Conservation (phyloP, 2,797 vertebrate species). For the Harpagifer antarcticus region DNA sequence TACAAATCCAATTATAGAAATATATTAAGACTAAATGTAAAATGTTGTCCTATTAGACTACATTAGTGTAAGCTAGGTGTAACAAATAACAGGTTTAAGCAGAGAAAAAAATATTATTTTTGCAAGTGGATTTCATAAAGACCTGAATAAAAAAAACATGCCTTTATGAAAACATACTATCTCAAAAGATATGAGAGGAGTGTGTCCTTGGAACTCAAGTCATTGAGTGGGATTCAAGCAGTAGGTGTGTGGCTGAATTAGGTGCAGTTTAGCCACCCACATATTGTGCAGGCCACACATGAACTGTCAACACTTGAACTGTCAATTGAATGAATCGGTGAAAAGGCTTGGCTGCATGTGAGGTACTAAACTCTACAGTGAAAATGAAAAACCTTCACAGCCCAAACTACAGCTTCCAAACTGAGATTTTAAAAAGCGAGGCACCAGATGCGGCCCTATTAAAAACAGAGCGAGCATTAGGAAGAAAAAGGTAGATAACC, state of each 20-base stretch:
- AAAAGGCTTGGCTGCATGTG: conserved; percentile 19
- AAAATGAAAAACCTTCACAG: conserved; percentile 52
- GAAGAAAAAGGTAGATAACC: conserved; percentile 45
- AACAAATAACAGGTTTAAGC: background rate
- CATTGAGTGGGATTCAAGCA: background rate
- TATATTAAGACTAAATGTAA: background rate
- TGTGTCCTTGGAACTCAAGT: background rate
- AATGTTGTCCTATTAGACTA: too few relatives aligned
- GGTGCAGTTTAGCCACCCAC: background rate
- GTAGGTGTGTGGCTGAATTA: conserved; percentile 3
- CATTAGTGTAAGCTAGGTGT: background rate
- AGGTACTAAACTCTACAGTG: background rate
- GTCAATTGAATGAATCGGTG: conserved; percentile 14
- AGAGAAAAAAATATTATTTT: background rate
- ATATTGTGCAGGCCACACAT: background rate
- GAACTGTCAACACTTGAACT: background rate
- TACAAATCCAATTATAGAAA: background rate
- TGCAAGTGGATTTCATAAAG: background rate
- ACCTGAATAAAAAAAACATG: background rate
- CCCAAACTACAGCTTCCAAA: conserved; percentile 37
- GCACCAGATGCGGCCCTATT: conserved; percentile 42
- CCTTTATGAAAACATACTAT: background rate
- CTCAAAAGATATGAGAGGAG: background rate
- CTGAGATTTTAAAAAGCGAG: conserved; percentile 49
- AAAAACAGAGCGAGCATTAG: conserved; percentile 19